A percentile compares a stretch with the other conserved stretches of the same genome.
Evolutionary conservation across 2,797 vertebrate species (phyloP).

Genomic region (Smutsia gigantea): DNA sequence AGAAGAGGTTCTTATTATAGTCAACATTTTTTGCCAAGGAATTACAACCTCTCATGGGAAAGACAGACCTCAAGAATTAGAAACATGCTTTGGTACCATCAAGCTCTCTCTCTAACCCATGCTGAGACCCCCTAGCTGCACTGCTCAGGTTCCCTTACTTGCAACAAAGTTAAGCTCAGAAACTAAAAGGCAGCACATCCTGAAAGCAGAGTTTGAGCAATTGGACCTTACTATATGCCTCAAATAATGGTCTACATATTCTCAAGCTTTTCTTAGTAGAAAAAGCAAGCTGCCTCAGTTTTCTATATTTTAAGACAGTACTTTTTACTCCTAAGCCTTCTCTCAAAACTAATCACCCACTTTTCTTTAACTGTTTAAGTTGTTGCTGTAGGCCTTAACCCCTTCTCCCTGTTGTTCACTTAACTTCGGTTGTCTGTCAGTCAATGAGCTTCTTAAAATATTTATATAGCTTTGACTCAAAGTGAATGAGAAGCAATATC

Average conservation of each 20-base stretch:
- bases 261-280: not conserved
- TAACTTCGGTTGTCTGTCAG: not conserved
- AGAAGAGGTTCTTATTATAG: not conserved
- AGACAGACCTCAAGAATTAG: not conserved
- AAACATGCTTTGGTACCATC: not conserved
- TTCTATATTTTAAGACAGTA: not conserved
- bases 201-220: not conserved
- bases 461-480: not conserved
- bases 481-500: not conserved
- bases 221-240: slow-evolving; percentile 1
- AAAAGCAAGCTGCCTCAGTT: not conserved
- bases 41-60: not conserved
- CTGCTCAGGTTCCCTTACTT: not conserved
- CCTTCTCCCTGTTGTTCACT: not conserved
- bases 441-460: slow-evolving; percentile 34
- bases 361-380: not conserved
- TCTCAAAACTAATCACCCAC: not conserved
- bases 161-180: not conserved
- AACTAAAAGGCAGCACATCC: not conserved
- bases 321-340: not conserved
- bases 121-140: not conserved
- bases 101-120: not conserved
- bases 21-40: not conserved
- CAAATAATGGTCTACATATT: not conserved
- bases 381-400: not conserved